phyloP scores from a whole-genome alignment of 1,140 invertebrate species.

The Pogonus chalceus region DNA sequence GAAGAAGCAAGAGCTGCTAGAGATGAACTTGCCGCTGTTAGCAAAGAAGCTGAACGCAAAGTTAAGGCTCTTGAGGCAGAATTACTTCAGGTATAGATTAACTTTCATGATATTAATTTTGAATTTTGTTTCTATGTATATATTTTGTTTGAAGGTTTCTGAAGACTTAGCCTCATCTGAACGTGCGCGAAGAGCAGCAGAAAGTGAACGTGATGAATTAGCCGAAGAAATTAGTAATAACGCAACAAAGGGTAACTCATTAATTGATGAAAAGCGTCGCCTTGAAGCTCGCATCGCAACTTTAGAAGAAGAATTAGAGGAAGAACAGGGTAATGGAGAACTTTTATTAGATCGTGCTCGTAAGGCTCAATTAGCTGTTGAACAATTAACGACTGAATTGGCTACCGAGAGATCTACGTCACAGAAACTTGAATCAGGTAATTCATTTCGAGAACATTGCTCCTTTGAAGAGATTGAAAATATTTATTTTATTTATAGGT shows the following conservation, averaged over 20 bases:
- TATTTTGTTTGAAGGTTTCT: too few relatives aligned
- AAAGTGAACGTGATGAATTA: conserved; percentile 88
- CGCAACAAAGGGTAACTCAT: conserved; percentile 61
- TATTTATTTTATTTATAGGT: too few relatives aligned
- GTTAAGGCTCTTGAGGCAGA: conserved; percentile 2
- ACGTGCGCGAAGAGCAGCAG: conserved; percentile 72
- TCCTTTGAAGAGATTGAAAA: too few relatives aligned
- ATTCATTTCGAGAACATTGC: too few relatives aligned
- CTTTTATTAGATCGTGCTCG: conserved; percentile 76
- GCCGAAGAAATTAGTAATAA: conserved; percentile 85
- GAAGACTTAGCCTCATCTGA: conserved; percentile 86
- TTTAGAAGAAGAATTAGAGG: conserved; percentile 93
- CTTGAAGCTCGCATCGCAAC: conserved; percentile 89
- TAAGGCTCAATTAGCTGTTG: conserved; percentile 69
- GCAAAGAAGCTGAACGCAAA: conserved; percentile 87
- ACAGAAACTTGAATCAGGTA: conserved; percentile 88
- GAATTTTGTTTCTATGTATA: too few relatives aligned
- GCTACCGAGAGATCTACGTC: conserved; percentile 76
- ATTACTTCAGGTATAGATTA: background rate
- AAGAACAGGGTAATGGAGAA: conserved; percentile 90
- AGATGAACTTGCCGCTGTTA: conserved; percentile 70
- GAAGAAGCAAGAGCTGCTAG: conserved; percentile 79
- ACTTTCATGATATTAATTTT: too few relatives aligned
- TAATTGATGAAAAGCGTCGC: conserved; percentile 91
- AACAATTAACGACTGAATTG: conserved; percentile 82